Evolutionary conservation across 2,888 invertebrate genomes (phyloP).

Genomic region (Amblyteles armatorius): DNA sequence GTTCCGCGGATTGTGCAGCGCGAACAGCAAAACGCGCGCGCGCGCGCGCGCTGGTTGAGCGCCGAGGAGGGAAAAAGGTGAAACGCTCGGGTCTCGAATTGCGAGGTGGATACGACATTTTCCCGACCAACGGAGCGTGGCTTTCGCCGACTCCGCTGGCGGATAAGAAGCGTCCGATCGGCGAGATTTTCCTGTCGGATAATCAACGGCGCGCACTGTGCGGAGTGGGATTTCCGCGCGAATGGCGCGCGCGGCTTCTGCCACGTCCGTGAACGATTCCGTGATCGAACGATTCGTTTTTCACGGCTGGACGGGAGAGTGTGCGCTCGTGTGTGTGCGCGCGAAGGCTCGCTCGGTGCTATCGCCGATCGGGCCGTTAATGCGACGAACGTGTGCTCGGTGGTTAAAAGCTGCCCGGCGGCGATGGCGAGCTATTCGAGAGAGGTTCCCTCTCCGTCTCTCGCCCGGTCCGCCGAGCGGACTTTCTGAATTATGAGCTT

Average conservation of each 20-base stretch:
- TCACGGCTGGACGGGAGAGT: background rate
- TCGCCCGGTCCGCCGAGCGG: background rate
- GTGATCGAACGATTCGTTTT: constrained; percentile 21
- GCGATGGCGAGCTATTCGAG: constrained; percentile 9
- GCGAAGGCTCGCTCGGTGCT: background rate
- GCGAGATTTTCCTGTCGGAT: background rate
- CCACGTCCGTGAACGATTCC: background rate
- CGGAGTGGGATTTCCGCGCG: background rate
- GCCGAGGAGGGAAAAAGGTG: too few species aligned
- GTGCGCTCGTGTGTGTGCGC: background rate
- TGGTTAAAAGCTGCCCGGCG: constrained; percentile 22
- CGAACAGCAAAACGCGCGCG: too few species aligned
- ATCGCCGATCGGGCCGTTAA: constrained; percentile 42
- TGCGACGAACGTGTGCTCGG: constrained; percentile 32
- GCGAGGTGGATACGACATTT: too few species aligned
- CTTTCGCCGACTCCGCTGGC: too few species aligned
- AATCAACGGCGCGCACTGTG: background rate
- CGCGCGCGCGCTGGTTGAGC: too few species aligned
- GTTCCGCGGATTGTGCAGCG: too few species aligned
- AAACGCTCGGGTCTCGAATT: too few species aligned
- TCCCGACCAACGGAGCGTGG: too few species aligned
- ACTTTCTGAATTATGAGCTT: constrained; percentile 38
- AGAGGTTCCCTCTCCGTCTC: background rate
- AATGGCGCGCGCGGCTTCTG: background rate
- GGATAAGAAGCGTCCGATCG: too few species aligned